Percentiles rank a stretch among this genome's conserved stretches.
phyloP scores from a whole-genome alignment of 2,888 invertebrate genomes.

The Tinea trinotella region DNA sequence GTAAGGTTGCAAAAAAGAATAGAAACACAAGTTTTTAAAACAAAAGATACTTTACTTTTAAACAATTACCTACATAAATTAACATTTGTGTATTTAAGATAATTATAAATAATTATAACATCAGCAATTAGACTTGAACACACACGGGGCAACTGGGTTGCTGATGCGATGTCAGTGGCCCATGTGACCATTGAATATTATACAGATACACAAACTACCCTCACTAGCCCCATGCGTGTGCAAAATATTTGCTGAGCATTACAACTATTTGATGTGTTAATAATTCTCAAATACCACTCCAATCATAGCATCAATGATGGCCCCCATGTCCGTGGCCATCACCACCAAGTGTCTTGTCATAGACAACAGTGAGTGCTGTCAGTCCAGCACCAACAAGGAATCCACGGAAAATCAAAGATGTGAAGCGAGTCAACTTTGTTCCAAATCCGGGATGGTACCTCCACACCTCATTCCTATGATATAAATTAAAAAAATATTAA shows the following conservation, averaged over 20 bases:
- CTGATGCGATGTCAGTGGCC: too few relatives aligned
- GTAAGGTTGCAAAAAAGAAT: too few relatives aligned
- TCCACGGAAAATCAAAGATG: conserved; percentile 74
- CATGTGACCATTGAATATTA: too few relatives aligned
- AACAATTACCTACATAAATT: too few relatives aligned
- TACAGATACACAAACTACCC: too few relatives aligned
- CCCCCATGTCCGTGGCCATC: conserved; percentile 48
- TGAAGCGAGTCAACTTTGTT: conserved; percentile 52
- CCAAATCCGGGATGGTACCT: conserved; percentile 77
- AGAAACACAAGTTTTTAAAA: too few relatives aligned
- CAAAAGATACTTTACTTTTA: too few relatives aligned
- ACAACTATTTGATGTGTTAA: neutral
- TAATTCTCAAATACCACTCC: neutral
- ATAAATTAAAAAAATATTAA: neutral
- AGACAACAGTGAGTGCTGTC: conserved; percentile 39
- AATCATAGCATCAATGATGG: conserved; percentile 16
- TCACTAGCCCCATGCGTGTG: too few relatives aligned
- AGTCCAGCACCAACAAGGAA: conserved; percentile 74
- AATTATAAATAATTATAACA: too few relatives aligned
- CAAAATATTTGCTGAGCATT: neutral
- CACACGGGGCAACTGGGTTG: too few relatives aligned
- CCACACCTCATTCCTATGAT: conserved; percentile 86
- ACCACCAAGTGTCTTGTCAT: conserved; percentile 32
- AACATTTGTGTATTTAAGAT: too few relatives aligned
- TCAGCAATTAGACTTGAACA: too few relatives aligned